These are phyloP conservation scores for Merodon equestris DNA, from an alignment of 2,888 invertebrate species.

Conservation along the genomic window DNA sequence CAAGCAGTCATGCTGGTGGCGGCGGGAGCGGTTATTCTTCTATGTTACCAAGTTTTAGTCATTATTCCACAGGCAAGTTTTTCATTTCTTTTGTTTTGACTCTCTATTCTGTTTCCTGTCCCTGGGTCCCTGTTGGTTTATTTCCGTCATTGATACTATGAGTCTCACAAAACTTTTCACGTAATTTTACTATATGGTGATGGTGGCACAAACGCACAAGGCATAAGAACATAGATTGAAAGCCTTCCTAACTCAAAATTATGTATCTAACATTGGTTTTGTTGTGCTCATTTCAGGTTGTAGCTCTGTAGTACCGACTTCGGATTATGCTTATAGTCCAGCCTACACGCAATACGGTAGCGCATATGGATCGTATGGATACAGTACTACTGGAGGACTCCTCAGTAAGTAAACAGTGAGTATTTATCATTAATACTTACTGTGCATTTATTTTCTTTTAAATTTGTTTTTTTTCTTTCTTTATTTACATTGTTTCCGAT, in stretches of 20 bases:
- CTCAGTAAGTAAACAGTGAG: slow-evolving; percentile 80
- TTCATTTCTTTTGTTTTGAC: slow-evolving; percentile 24
- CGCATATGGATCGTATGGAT: slow-evolving; percentile 82
- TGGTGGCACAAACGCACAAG: slow-evolving; percentile 41
- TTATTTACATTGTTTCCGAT: background rate
- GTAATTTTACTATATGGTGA: slow-evolving; percentile 30
- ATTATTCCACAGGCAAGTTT: slow-evolving; percentile 84
- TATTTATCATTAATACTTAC: slow-evolving; percentile 72
- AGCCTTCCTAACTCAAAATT: no score
- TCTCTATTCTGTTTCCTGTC: slow-evolving; percentile 15
- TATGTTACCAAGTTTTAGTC: slow-evolving; percentile 85
- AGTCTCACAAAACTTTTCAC: slow-evolving; percentile 5
- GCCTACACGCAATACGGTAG: slow-evolving; percentile 82
- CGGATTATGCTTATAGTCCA: slow-evolving; percentile 86
- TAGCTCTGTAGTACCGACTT: slow-evolving; percentile 82
- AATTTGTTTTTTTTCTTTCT: slow-evolving; percentile 14
- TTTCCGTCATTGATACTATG: no score
- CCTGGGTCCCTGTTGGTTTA: no score
- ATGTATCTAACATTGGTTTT: no score
- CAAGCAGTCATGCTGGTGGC: slow-evolving; percentile 75
- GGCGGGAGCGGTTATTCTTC: slow-evolving; percentile 80
- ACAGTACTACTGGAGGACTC: slow-evolving; percentile 84
- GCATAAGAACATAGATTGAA: background rate
- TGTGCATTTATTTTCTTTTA: slow-evolving; percentile 62
- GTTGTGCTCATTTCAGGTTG: slow-evolving; percentile 79